Conservation (phyloP, 2,113 vertebrate species). For the Gallinago undulata region DNA sequence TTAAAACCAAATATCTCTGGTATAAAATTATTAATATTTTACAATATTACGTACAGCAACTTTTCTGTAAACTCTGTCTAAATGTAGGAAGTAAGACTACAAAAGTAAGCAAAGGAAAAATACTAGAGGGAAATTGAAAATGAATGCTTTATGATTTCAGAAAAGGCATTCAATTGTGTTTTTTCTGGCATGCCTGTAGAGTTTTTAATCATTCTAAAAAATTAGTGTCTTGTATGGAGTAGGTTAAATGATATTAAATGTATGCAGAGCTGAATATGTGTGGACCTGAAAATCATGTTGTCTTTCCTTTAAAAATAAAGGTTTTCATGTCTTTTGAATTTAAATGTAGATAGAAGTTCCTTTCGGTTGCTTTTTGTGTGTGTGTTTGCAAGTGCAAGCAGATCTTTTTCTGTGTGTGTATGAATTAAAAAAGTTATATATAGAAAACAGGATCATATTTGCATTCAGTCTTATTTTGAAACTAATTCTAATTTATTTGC, state of each 20-base stretch:
- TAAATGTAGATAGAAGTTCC: not conserved
- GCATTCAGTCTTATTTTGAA: not conserved
- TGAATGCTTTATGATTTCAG: not conserved
- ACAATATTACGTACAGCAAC: not conserved
- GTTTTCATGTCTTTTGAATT: not conserved
- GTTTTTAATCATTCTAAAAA: not conserved
- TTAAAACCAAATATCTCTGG: not conserved
- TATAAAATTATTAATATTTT: not conserved
- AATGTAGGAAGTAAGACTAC: not conserved
- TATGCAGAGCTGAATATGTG: not conserved
- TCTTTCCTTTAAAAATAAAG: not conserved
- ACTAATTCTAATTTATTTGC: not conserved
- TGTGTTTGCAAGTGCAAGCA: not conserved
- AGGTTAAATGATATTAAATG: not conserved
- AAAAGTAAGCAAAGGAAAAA: not conserved
- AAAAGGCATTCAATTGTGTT: not conserved
- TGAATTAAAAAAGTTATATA: not conserved
- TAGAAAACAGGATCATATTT: not conserved
- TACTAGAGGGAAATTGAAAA: not conserved
- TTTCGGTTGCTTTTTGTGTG: not conserved
- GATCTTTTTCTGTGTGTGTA: not conserved
- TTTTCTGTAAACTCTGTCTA: not conserved
- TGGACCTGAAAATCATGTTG: not conserved
- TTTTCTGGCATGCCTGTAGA: not conserved
- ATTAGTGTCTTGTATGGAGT: not conserved